Conservation (phyloP, 2,888 invertebrate species). For the Leptopilina drosophilae region DNA sequence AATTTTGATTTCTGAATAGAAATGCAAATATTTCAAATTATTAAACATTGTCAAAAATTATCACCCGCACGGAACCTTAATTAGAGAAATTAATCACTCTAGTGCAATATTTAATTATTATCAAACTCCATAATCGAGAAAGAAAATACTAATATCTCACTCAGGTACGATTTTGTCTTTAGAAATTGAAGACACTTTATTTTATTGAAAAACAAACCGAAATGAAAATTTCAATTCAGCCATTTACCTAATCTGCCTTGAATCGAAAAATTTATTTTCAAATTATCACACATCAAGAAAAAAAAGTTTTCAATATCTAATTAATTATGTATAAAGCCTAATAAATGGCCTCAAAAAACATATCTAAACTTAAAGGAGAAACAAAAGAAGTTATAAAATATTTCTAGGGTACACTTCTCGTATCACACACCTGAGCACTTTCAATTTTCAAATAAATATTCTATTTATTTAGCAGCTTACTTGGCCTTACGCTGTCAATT, state of each 20-base stretch:
- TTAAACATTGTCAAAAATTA: too few relatives aligned
- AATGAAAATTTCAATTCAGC: not conserved
- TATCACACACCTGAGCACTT: conserved; percentile 16
- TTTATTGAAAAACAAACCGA: conserved; percentile 42
- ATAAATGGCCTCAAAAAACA: conserved; percentile 44
- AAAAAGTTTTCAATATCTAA: not conserved
- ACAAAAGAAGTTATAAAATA: conserved; percentile 7
- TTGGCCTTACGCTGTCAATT: conserved; percentile 49
- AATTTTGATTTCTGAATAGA: too few relatives aligned
- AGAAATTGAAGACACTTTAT: conserved; percentile 56
- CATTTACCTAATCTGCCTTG: conserved; percentile 4
- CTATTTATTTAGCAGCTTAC: conserved; percentile 43
- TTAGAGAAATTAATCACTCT: conserved; percentile 61
- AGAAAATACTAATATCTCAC: conserved; percentile 60
- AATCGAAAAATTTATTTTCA: conserved; percentile 22
- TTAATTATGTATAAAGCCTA: conserved; percentile 9
- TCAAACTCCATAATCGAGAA: conserved; percentile 49
- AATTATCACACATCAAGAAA: conserved; percentile 4
- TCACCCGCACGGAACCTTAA: conserved; percentile 46
- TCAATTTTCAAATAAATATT: conserved; percentile 13
- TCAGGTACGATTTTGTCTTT: conserved; percentile 68
- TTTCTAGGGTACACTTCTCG: not conserved
- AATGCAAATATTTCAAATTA: too few relatives aligned
- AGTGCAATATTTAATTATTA: conserved; percentile 69
- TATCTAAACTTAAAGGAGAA: conserved; percentile 38